Evolutionary conservation across 2,888 invertebrate species (phyloP).

Genomic region (Drosophila niveifrons): DNA sequence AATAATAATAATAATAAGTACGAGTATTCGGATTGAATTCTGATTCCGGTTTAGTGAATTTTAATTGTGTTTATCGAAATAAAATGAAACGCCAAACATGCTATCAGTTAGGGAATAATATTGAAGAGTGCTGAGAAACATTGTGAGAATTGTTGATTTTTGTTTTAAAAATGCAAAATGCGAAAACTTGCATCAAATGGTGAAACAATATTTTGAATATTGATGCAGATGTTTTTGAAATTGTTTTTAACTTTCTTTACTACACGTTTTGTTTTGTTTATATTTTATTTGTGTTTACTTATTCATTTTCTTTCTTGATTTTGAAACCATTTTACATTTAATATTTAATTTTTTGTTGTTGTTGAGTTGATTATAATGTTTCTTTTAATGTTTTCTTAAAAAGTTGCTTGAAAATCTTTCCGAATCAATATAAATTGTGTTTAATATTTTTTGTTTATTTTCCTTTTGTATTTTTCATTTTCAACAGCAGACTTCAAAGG

Average conservation of each 20-base stretch:
- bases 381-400: conserved; percentile 25
- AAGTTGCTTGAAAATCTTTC: conserved; percentile 29
- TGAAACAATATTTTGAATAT: conserved; percentile 34
- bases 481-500: conserved; percentile 15
- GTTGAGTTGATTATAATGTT: conserved; percentile 27
- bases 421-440: conserved; percentile 26
- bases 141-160: background rate
- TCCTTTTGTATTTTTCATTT: conserved; percentile 19
- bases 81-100: conserved; percentile 11
- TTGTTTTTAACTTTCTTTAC: conserved; percentile 33
- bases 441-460: conserved; percentile 19
- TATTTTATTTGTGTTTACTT: conserved; percentile 24
- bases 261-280: conserved; percentile 18
- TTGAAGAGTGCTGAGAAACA: conserved; percentile 25
- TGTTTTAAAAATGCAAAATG: conserved; percentile 19
- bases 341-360: conserved; percentile 63
- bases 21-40: conserved; percentile 4
- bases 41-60: conserved; percentile 15
- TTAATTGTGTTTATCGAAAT: conserved; percentile 7
- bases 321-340: conserved; percentile 77
- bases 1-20: conserved; percentile 27
- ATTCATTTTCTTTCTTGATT: conserved; percentile 62
- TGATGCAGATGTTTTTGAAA: conserved; percentile 42
- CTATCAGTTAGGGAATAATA: conserved; percentile 2
- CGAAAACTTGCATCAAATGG: conserved; percentile 34